Evolutionary conservation across 1,140 invertebrate genomes (phyloP).

Genomic region (Drosophila yakuba): DNA sequence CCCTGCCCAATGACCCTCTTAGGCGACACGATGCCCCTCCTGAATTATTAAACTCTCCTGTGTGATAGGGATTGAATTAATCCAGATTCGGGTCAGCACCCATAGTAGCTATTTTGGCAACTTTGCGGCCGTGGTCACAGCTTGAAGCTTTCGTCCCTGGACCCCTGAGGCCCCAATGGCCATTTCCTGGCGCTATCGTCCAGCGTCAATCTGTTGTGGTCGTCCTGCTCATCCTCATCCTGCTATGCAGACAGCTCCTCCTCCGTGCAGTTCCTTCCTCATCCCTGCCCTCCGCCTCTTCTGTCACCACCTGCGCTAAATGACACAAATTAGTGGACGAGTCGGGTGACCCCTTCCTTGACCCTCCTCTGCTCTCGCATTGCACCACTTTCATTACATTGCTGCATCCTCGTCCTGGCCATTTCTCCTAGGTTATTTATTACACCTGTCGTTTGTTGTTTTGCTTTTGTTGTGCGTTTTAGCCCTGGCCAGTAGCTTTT

Average conservation of each 20-base stretch:
- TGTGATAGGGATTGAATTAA: constrained; percentile 50
- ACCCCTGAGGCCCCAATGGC: constrained; percentile 22
- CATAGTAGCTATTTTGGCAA: constrained; percentile 63
- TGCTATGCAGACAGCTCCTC: constrained; percentile 16
- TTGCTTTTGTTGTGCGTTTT: constrained; percentile 52
- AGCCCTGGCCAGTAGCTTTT: constrained; percentile 26
- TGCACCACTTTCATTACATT: constrained; percentile 60
- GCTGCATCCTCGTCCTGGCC: constrained; percentile 47
- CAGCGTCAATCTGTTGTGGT: constrained; percentile 72
- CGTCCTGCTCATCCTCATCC: constrained; percentile 14
- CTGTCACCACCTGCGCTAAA: constrained; percentile 78
- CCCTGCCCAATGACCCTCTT: constrained; percentile 14
- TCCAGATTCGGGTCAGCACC: constrained; percentile 67
- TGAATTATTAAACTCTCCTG: constrained; percentile 34
- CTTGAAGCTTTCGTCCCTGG: constrained; percentile 27
- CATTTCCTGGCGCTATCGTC: constrained; percentile 70
- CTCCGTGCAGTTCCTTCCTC: constrained; percentile 8
- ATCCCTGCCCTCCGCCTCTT: constrained; percentile 34
- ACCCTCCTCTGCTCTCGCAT: constrained; percentile 8
- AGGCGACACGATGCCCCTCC: constrained; percentile 17
- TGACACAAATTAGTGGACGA: constrained; percentile 76
- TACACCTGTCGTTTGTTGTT: constrained; percentile 77
- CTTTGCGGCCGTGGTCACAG: constrained; percentile 43
- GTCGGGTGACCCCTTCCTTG: constrained; percentile 10
- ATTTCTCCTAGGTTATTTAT: constrained; percentile 72